Evolutionary conservation across 2,888 invertebrate species (phyloP).

Genomic region (Crematogaster levior): DNA sequence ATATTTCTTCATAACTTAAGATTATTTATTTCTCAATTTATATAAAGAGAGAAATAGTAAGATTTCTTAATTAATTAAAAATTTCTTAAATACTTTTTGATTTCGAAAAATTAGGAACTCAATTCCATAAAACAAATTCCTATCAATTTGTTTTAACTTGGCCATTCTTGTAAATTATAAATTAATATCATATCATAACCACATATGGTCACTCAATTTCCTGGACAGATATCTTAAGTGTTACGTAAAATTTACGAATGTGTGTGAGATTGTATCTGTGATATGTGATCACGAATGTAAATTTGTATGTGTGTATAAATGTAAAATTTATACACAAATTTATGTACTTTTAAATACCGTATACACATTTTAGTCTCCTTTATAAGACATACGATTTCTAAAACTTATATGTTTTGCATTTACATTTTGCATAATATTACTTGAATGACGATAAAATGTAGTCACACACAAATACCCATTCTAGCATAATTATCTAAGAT

Average conservation of each 20-base stretch:
- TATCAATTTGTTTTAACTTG: not conserved
- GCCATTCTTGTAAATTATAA: not conserved
- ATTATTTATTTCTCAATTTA: not conserved
- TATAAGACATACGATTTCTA: constrained; percentile 48
- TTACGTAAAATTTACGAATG: not conserved
- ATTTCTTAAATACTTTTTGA: not conserved
- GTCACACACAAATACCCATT: constrained; percentile 42
- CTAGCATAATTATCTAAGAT: constrained; percentile 59
- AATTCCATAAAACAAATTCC: not conserved
- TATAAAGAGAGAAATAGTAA: not conserved
- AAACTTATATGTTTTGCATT: constrained; percentile 39
- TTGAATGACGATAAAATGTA: constrained; percentile 53
- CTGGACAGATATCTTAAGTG: constrained; percentile 20
- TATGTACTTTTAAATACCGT: constrained; percentile 44
- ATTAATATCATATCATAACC: constrained; percentile 12
- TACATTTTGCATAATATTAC: constrained; percentile 57
- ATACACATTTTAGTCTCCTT: constrained; percentile 39
- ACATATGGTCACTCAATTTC: not conserved
- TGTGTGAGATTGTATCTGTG: constrained; percentile 40
- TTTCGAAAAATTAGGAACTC: constrained; percentile 1
- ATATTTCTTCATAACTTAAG: not conserved
- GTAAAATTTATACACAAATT: too few species aligned
- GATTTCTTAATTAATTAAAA: too few species aligned
- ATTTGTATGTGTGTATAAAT: constrained; percentile 19
- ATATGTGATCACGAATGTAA: constrained; percentile 36